Base-by-base conservation (phyloP, 2,888 invertebrate genomes). In the Acronicta alni region DNA sequence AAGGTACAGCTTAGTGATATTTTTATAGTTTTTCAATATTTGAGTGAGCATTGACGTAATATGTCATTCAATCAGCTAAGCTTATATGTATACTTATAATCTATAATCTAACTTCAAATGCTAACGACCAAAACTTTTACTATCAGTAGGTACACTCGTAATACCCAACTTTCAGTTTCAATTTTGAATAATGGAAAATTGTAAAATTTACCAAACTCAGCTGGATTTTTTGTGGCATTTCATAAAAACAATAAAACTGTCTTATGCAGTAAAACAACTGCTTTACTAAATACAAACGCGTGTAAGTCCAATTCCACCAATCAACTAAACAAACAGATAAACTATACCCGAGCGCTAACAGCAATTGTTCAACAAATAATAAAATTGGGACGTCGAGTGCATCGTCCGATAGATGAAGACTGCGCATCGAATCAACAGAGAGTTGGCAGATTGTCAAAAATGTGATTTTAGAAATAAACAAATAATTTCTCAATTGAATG, bases 301-400 rank as follows among this genome's bases (percentile, higher is more conserved):
- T 9, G 18, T 47, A 61, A 42, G 49, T 38, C 53, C 54, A 58
- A 71, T 68, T 59, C 49, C 46, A 44, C 39, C 49, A 67, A 69
- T 75, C 61, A 64, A 56, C 59, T 57, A 39, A 60, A 59, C 52
- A 61, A 69, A 72, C 61, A 62, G 65, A 79, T 65, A 75, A 75
- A 67, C 20, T 61, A 65, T 35, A 61, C 46, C 58, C 49, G 16
- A 60, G 49, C 46, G 60, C 59, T 52, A 61, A 52, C 35, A 46
- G 10, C 55, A 60, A 44, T 64, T 62, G 62, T 70, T 71, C 42
- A 64, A 49, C 64, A 75, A 76, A 71, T 68, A 72, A 75, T 70
- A 65, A 66, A 86, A 84, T 85, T 84, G 72, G 85, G 79, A 63
- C 82, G 75, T 15, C 14, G 78, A 75, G 88, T 83, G 84, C 88